A percentile compares a stretch with the other conserved stretches of the same genome.
phyloP scores from a whole-genome alignment of 2,888 invertebrate genomes.

The Drosophila paracracens region DNA sequence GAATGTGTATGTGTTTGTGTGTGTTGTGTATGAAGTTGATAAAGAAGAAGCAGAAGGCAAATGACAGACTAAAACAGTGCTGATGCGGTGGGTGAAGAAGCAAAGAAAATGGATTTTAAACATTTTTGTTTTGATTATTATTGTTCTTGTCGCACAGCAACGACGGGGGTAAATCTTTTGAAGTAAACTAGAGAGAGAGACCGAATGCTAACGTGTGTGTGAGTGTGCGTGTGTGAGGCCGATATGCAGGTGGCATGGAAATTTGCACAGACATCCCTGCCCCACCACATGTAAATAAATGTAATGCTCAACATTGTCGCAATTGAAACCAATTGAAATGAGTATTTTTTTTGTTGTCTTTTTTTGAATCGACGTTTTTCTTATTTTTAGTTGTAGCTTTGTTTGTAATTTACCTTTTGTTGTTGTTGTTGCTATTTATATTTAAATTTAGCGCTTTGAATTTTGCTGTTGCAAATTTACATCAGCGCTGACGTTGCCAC shows the following conservation, averaged over 20 bases:
- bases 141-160: constrained; percentile 77
- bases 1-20: constrained; percentile 19
- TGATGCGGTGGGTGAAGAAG: constrained; percentile 63
- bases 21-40: constrained; percentile 41
- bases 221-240: constrained; percentile 36
- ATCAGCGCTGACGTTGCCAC: constrained; percentile 53
- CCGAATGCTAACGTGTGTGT: constrained; percentile 4
- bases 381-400: constrained; percentile 60
- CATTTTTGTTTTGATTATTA: constrained; percentile 82
- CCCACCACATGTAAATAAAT: constrained; percentile 64
- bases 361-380: constrained; percentile 25
- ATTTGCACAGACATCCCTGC: constrained; percentile 32
- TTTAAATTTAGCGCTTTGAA: constrained; percentile 43
- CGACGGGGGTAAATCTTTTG: constrained; percentile 62
- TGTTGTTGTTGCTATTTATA: constrained; percentile 56
- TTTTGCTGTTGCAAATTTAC: constrained; percentile 50
- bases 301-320: constrained; percentile 59
- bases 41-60: constrained; percentile 70
- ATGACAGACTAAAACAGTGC: constrained; percentile 67
- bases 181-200: constrained; percentile 52
- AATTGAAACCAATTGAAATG: constrained; percentile 77
- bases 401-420: constrained; percentile 65
- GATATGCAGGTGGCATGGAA: constrained; percentile 60
- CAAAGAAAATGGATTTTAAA: constrained; percentile 80
- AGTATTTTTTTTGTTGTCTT: constrained; percentile 11